Evolutionary conservation across 1,140 invertebrate genomes (phyloP), one percentile per base, ranked within the genome.

Genomic region (Monomorium pharaonis): DNA sequence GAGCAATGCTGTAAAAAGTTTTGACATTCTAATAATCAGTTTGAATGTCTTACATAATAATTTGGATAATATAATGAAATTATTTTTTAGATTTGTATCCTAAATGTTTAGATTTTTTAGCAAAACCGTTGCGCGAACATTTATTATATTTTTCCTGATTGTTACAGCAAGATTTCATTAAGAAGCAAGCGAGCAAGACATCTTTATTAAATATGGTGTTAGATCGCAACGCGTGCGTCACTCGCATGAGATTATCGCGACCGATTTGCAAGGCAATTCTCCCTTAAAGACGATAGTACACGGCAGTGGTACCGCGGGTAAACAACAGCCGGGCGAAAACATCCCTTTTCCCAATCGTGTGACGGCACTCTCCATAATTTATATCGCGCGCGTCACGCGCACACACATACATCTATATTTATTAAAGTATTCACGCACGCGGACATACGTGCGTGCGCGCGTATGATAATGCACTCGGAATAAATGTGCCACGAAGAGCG

Each of bases 401-500:
- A 37, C 37, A 37, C 37, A 37, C 37, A 37, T 37, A 9, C 58
- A 33, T 63, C 63, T 33, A 37, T 65, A 78, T 78, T 65, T 78
- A 65, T 78, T 65, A 78, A 78, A 78, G 14, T n/a, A 24, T 37
- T 12, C 37, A n/a, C n/a, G 58, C 37, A 27, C 42, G 18, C 51
- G n/a, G n/a, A 14, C n/a, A 5, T 49, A 6, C 30, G 21, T 44
- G 51, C 54, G 54, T 18, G 72, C 51, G 33, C 51, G 24, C 42
- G 27, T 65, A 65, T 65, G 76, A 65, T 78, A 78, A 78, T 65
- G 27, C 76, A 65, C 60, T 21, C 44, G 60, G 30, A 37, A 65
- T 78, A 65, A 78, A 78, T 78, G 76, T 78, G 76, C 60, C 60
- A 65, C 27, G 60, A 37, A 37, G 44, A 65, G 76, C 42, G 60